These are phyloP conservation scores for Sminthurides bifidus DNA, from an alignment of 1,140 invertebrate genomes.

Conservation along the genomic window DNA sequence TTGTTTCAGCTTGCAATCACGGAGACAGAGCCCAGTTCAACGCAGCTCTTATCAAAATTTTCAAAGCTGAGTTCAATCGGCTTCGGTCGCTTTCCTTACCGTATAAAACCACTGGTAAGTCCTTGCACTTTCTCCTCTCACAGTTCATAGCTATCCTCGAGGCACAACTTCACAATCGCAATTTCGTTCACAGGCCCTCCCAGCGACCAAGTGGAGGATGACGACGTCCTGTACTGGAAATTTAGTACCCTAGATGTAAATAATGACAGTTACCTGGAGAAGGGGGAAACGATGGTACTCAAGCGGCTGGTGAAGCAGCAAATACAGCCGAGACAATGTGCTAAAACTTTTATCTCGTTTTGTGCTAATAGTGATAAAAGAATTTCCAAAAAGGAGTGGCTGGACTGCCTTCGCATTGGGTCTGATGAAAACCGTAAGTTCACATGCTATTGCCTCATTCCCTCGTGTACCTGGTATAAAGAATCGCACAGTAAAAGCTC, in stretches of 20 bases:
- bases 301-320: constrained; percentile 68
- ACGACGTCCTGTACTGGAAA: constrained; percentile 67
- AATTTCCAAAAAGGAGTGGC: constrained; percentile 66
- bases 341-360: constrained; percentile 68
- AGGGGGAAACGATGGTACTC: constrained; percentile 65
- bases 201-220: constrained; percentile 1
- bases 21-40: constrained; percentile 66
- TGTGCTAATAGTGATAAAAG: constrained; percentile 69
- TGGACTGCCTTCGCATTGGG: constrained; percentile 58
- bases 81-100: constrained; percentile 23
- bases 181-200: neutral
- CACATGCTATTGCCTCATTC: neutral
- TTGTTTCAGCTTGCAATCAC: constrained; percentile 48
- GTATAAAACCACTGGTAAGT: neutral
- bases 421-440: constrained; percentile 41
- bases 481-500: too few species aligned
- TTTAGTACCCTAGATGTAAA: constrained; percentile 68
- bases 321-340: constrained; percentile 74
- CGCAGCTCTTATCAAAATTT: constrained; percentile 63
- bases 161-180: neutral
- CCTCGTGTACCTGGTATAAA: neutral
- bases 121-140: neutral
- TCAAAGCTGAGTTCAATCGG: constrained; percentile 58
- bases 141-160: neutral
- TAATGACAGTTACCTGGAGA: constrained; percentile 57